Percentiles rank a stretch among this genome's conserved stretches.
Conservation (phyloP, 2,113 vertebrate genomes). For the Hemibagrus wyckioides region DNA sequence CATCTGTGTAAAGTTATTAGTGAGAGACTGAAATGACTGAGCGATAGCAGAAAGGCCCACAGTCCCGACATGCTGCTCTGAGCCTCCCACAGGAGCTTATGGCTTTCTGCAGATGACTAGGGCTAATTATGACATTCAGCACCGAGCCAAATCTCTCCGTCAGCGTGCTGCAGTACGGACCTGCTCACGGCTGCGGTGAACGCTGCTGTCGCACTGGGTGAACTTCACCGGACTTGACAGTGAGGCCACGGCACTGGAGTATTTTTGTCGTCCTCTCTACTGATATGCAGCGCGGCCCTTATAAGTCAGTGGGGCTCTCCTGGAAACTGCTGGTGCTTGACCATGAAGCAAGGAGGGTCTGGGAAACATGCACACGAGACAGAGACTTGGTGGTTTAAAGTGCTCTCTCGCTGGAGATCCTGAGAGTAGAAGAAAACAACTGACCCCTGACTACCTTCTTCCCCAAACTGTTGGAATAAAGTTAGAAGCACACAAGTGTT, state of each 20-base stretch:
- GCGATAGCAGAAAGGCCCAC: background rate
- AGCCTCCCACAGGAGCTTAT: constrained; percentile 6
- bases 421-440: background rate
- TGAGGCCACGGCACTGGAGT: constrained; percentile 56
- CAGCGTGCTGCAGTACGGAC: background rate
- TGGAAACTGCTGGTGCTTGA: constrained; percentile 55
- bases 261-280: constrained; percentile 65
- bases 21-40: background rate
- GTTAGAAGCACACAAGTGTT: too few relatives aligned
- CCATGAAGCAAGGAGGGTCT: background rate
- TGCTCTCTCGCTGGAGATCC: background rate
- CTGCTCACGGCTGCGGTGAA: background rate
- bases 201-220: constrained; percentile 47
- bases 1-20: background rate
- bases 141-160: background rate
- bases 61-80: background rate
- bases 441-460: too few relatives aligned
- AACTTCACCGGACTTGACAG: constrained; percentile 47
- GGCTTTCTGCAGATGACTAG: constrained; percentile 21
- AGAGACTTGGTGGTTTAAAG: background rate
- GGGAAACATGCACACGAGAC: background rate
- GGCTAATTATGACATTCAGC: constrained; percentile 20
- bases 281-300: constrained; percentile 61
- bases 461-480: background rate
- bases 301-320: constrained; percentile 67